Percentiles rank a stretch among this genome's conserved stretches.
Evolutionary conservation across 2,797 vertebrate genomes (phyloP).

Genomic region (Cacajao melanocephalus): DNA sequence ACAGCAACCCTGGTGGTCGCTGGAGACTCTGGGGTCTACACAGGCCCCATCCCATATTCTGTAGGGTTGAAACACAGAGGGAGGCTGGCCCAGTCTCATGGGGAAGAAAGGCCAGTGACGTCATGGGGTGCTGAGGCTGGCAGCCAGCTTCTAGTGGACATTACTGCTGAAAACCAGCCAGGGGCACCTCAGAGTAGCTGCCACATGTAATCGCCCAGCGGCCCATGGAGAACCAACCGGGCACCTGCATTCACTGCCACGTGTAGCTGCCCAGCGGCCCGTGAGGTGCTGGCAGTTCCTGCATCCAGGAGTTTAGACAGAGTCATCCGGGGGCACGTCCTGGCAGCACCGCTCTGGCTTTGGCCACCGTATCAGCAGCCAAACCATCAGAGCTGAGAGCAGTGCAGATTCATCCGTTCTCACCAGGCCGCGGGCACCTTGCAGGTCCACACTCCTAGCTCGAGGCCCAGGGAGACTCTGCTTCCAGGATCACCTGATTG

Average conservation of each 20-base stretch:
- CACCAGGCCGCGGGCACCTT: neutral
- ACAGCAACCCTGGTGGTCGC: neutral
- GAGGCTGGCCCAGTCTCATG: too few relatives aligned
- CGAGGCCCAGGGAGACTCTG: neutral
- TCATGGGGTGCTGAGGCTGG: neutral
- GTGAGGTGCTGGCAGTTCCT: neutral
- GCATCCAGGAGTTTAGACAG: neutral
- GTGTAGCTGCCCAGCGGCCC: neutral
- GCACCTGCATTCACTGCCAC: too few relatives aligned
- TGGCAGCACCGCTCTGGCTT: neutral
- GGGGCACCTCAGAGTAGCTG: too few relatives aligned
- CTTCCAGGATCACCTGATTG: neutral
- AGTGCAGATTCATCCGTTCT: neutral
- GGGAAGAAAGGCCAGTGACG: neutral
- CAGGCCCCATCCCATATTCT: neutral
- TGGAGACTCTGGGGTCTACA: neutral
- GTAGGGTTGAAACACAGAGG: neutral
- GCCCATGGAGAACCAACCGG: too few relatives aligned
- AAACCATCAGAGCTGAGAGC: neutral
- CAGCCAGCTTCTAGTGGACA: neutral
- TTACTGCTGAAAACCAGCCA: neutral
- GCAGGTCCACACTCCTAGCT: neutral
- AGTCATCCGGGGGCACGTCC: neutral
- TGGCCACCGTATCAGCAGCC: neutral
- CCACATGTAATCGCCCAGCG: too few relatives aligned